Conservation (phyloP, 2,113 vertebrate species). For the Paraplagusia blochii region DNA sequence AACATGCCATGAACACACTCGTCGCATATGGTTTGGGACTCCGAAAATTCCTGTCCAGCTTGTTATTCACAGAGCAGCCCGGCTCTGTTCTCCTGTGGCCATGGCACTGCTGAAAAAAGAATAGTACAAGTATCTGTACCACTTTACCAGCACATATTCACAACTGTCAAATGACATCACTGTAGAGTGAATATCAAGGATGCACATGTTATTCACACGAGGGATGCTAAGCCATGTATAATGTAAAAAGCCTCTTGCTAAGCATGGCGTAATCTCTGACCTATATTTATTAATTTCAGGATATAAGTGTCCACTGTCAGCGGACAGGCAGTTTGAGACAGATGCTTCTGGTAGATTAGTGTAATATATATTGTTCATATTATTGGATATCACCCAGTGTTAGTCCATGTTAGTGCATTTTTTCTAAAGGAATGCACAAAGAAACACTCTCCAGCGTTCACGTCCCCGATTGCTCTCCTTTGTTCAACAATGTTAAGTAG, state of each 20-base stretch:
- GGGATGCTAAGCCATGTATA: slow-evolving; percentile 27
- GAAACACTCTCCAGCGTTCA: slow-evolving; percentile 6
- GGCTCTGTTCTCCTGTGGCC: background rate
- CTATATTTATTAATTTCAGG: slow-evolving; percentile 48
- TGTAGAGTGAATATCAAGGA: slow-evolving; percentile 1
- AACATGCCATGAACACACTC: slow-evolving; percentile 39
- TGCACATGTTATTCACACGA: slow-evolving; percentile 16
- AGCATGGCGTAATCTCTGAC: slow-evolving; percentile 46
- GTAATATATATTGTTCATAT: background rate
- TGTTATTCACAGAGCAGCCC: background rate
- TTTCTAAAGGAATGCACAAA: background rate
- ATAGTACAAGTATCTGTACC: slow-evolving; percentile 4
- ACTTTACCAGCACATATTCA: slow-evolving; percentile 3
- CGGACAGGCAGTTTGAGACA: background rate
- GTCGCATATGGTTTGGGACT: slow-evolving; percentile 18
- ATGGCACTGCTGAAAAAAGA: background rate
- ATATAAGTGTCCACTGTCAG: slow-evolving; percentile 23
- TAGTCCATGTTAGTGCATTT: no score
- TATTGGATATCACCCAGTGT: background rate
- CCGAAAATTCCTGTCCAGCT: slow-evolving; percentile 2
- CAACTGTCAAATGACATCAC: slow-evolving; percentile 7
- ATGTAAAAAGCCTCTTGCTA: slow-evolving; percentile 37
- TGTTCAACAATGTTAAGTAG: slow-evolving; percentile 36
- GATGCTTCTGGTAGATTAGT: background rate
- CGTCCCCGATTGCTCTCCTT: slow-evolving; percentile 16